A percentile compares a stretch with the other conserved stretches of the same genome.
Conservation (phyloP, 2,797 vertebrate species). For the Enteromius anoplus region DNA sequence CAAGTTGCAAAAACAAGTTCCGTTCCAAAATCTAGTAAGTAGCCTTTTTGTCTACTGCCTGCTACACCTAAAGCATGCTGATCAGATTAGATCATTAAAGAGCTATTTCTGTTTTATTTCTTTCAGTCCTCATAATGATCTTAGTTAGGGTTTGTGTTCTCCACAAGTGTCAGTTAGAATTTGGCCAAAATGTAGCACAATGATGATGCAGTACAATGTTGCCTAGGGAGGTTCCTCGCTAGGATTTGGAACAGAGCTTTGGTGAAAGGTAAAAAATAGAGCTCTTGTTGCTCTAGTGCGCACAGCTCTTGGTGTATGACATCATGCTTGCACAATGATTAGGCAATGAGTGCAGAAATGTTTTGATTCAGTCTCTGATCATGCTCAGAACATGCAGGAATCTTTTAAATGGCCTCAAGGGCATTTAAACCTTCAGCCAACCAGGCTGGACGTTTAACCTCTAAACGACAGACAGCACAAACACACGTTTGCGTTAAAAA, state of each 20-base stretch:
- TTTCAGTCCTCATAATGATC: background rate
- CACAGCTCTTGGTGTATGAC: background rate
- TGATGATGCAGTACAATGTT: background rate
- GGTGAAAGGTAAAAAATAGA: constrained; percentile 11
- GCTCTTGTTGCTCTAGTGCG: constrained; percentile 5
- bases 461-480: background rate
- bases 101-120: background rate
- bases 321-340: background rate
- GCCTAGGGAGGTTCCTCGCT: background rate
- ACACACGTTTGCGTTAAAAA: background rate
- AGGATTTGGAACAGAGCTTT: background rate
- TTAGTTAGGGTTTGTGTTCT: background rate
- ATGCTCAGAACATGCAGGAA: background rate
- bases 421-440: background rate
- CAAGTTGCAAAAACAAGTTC: background rate
- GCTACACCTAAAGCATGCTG: background rate
- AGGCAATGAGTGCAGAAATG: background rate
- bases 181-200: background rate
- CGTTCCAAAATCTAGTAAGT: background rate
- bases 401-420: background rate
- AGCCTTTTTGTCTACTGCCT: background rate
- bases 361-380: constrained; percentile 9
- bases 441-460: background rate
- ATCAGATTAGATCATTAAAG: background rate
- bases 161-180: background rate